Conservation (phyloP, 2,797 vertebrate species). For the Pelobates cultripes region DNA sequence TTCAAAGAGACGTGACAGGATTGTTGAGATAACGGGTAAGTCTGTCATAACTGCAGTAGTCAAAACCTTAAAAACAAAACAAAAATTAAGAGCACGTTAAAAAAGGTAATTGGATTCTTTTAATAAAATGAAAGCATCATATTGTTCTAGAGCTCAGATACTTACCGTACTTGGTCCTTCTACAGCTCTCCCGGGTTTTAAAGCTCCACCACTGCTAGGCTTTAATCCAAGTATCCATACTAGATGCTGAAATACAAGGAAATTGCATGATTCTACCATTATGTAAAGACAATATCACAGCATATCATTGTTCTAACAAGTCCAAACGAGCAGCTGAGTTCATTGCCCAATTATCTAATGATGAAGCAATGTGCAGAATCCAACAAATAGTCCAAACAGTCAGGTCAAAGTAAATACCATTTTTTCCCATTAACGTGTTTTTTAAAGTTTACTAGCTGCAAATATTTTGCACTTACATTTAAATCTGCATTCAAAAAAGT, state of each 20-base stretch:
- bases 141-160: background rate
- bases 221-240: constrained; percentile 98
- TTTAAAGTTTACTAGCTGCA: too few species aligned
- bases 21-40: constrained; percentile 93
- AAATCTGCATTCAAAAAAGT: too few species aligned
- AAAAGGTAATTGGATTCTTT: background rate
- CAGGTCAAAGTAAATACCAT: too few species aligned
- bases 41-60: constrained; percentile 99
- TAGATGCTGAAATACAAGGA: constrained; percentile 82
- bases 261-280: background rate
- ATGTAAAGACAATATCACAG: too few species aligned
- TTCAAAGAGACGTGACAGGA: constrained; percentile 96
- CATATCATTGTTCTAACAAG: too few species aligned
- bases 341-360: too few species aligned
- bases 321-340: too few species aligned
- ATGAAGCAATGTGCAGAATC: too few species aligned
- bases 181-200: constrained; percentile 94
- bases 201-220: constrained; percentile 88
- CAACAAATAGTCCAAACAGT: too few species aligned
- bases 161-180: constrained; percentile 97
- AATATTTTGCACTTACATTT: too few species aligned
- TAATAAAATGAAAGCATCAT: background rate
- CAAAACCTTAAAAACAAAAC: constrained; percentile 80
- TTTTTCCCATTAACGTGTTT: too few species aligned
- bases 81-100: background rate